These are phyloP conservation scores for Python bivittatus DNA, from an alignment of 2,113 vertebrate genomes.

Conservation along the genomic window DNA sequence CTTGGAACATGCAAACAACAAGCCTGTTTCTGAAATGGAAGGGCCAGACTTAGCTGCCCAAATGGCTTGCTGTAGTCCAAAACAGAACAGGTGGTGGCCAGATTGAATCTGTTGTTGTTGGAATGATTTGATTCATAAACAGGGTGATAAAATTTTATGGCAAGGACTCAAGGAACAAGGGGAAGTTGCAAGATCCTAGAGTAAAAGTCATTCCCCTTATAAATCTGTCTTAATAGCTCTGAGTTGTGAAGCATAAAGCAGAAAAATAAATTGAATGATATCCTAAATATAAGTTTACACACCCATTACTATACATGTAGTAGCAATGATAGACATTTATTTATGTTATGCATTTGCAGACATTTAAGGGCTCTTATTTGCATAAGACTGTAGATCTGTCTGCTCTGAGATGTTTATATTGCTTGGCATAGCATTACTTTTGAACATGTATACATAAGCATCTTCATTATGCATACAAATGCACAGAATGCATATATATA, in stretches of 20 bases:
- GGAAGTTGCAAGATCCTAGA: conserved; percentile 77
- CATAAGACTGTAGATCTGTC: conserved; percentile 20
- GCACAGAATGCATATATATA: neutral
- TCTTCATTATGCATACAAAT: conserved; percentile 13
- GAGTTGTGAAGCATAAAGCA: conserved; percentile 70
- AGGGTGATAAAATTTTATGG: conserved; percentile 83
- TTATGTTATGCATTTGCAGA: conserved; percentile 29
- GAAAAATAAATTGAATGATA: conserved; percentile 72
- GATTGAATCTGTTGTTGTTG: conserved; percentile 77
- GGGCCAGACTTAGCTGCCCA: conserved; percentile 55
- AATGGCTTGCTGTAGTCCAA: conserved; percentile 59
- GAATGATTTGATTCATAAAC: conserved; percentile 80
- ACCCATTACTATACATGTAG: conserved; percentile 29
- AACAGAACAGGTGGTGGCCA: conserved; percentile 77
- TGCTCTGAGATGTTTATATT: neutral
- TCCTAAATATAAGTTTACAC: conserved; percentile 57
- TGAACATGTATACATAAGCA: neutral
- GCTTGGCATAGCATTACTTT: neutral
- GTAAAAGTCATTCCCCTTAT: conserved; percentile 70
- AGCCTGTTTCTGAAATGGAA: conserved; percentile 45
- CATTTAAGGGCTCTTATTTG: conserved; percentile 32
- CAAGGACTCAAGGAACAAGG: conserved; percentile 70
- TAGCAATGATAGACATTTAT: conserved; percentile 20
- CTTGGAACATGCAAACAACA: conserved; percentile 27
- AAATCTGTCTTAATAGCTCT: conserved; percentile 74